Evolutionary conservation across 2,888 invertebrate species (phyloP).

Genomic region (Acleris laterana): DNA sequence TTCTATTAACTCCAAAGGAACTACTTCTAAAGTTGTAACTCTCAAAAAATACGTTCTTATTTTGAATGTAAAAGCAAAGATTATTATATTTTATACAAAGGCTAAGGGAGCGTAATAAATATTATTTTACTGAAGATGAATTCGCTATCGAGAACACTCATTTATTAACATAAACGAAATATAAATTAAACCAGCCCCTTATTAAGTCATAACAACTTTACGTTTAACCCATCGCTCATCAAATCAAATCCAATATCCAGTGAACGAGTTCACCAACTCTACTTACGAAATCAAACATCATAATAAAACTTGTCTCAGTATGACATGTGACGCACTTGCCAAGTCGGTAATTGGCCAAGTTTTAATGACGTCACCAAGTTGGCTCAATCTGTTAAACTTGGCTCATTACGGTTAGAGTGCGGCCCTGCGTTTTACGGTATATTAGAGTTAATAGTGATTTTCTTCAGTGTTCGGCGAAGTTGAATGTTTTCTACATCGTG

Average conservation of each 20-base stretch:
- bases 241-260: neutral
- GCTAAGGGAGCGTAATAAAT: too few species aligned
- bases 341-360: conserved; percentile 49
- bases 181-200: neutral
- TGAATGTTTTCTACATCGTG: too few species aligned
- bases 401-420: conserved; percentile 30
- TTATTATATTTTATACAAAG: too few species aligned
- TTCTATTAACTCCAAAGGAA: too few species aligned
- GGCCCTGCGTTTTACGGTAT: conserved; percentile 31
- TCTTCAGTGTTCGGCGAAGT: too few species aligned
- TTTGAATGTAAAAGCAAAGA: too few species aligned
- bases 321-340: conserved; percentile 42
- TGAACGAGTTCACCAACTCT: conserved; percentile 25
- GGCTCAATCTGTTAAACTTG: conserved; percentile 37
- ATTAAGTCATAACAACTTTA: neutral
- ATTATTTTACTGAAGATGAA: too few species aligned
- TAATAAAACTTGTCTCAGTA: conserved; percentile 26
- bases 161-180: too few species aligned
- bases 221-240: neutral
- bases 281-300: conserved; percentile 33
- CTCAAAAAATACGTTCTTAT: too few species aligned
- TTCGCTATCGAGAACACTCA: too few species aligned
- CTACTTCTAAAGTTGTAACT: too few species aligned
- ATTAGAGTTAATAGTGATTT: conserved; percentile 18
- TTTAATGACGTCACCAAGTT: conserved; percentile 45